Evolutionary conservation across 2,113 vertebrate species (phyloP), one percentile per base, ranked within the genome.

Genomic region (Xiphophorus maculatus): DNA sequence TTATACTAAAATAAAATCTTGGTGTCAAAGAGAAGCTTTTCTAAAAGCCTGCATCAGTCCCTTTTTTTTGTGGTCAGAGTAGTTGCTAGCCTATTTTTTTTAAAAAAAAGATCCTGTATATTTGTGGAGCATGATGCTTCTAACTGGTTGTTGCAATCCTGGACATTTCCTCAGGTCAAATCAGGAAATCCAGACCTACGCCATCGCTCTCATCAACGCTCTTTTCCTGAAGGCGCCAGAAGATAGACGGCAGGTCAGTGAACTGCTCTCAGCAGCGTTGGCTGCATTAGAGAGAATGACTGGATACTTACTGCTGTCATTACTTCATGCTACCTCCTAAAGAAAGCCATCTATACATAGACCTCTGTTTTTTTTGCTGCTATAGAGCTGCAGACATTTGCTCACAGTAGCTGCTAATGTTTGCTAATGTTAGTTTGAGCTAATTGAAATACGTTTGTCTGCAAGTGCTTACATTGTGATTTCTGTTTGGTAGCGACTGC

Each of bases 121-220:
- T 27, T 12, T n/a, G n/a, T 72, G 82, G 94, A 88, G 77, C 92
- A 69, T 15, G 88, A 87, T 91, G 90, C 93, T 92, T 93, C 93
- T 95, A 93, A 95, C 91, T 85, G 92, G 90, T 79, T 91, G 84
- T 87, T 89, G 40, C 64, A n/a, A 32, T 81, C 63, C 66, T 87
- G 83, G 78, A 82, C 81, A 77, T 81, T 73, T 74, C 88, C 92
- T 88, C 94, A 99, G 98, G 86, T 99, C 97, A 83, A 99, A 99
- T 92, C 98, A 99, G 93, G 98, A 99, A 93, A 99, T 99, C 89
- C 98, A 99, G 94, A 99, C 98, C 0, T 99, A 99, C 0, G 97
- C 98, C 85, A 97, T 99, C 61, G 98, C 98, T 30, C 95, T 99
- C 89, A 99, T 99, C 92, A 99, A 99, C 1, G 98, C 98, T 29